phyloP scores from a whole-genome alignment of 2,797 vertebrate genomes.

The Serranus cabrilla region DNA sequence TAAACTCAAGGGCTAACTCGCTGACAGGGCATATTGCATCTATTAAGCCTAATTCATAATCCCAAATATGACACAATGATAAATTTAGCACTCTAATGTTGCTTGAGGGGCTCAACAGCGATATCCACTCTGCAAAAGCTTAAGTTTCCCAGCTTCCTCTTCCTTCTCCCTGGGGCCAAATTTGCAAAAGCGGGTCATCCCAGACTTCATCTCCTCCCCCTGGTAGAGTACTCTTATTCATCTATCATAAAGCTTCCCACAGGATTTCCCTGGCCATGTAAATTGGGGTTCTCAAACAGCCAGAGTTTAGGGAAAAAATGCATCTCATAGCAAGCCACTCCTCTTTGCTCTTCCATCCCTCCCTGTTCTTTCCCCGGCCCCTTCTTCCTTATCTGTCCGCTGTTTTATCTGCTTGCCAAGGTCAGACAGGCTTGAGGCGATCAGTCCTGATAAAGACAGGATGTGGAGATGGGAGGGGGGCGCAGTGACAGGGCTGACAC shows the following conservation, averaged over 20 bases:
- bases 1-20: slow-evolving; percentile 21
- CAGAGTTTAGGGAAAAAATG: slow-evolving; percentile 68
- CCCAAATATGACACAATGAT: slow-evolving; percentile 75
- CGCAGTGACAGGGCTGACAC: slow-evolving; percentile 24
- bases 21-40: slow-evolving; percentile 31
- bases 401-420: slow-evolving; percentile 83
- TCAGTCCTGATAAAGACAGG: slow-evolving; percentile 78
- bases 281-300: slow-evolving; percentile 74
- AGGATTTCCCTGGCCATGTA: slow-evolving; percentile 75
- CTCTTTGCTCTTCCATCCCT: slow-evolving; percentile 33
- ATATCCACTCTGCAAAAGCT: slow-evolving; percentile 73
- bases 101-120: slow-evolving; percentile 57
- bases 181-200: slow-evolving; percentile 84
- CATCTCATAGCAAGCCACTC: slow-evolving; percentile 55
- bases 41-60: slow-evolving; percentile 58
- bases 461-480: slow-evolving; percentile 48
- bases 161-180: slow-evolving; percentile 82
- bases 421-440: slow-evolving; percentile 82
- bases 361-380: slow-evolving; percentile 27
- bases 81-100: slow-evolving; percentile 69
- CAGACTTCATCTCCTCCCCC: slow-evolving; percentile 73
- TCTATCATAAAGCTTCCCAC: slow-evolving; percentile 82
- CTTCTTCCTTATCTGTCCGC: slow-evolving; percentile 77
- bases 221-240: slow-evolving; percentile 72
- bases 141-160: slow-evolving; percentile 74